These are phyloP conservation scores for Eulemur rufifrons DNA, from an alignment of 2,113 vertebrate species.

Conservation along the genomic window DNA sequence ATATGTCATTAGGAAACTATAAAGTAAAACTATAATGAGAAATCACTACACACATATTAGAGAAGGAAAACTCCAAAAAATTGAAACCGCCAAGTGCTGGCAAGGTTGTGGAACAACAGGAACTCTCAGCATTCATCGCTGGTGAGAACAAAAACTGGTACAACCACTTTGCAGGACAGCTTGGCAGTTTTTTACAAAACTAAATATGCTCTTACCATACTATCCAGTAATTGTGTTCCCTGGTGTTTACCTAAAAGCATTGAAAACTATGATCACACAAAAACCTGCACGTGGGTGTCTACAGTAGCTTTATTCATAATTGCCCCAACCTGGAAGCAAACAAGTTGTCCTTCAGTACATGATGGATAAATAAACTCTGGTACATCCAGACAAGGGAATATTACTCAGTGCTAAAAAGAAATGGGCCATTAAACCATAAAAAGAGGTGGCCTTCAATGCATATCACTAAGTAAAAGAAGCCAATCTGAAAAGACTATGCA, in stretches of 20 bases:
- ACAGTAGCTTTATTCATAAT: background rate
- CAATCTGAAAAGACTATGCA: background rate
- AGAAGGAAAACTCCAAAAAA: background rate
- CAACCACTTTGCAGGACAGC: background rate
- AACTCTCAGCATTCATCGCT: background rate
- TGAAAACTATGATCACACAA: background rate
- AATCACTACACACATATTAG: background rate
- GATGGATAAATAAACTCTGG: background rate
- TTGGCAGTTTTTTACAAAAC: background rate
- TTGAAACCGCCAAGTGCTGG: background rate
- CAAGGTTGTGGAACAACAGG: background rate
- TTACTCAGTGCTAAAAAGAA: background rate
- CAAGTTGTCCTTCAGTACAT: background rate
- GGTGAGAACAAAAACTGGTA: background rate
- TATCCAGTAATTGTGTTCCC: background rate
- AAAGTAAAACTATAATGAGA: background rate
- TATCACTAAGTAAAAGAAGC: background rate
- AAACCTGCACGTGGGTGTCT: no score
- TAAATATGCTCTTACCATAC: background rate
- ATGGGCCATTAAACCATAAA: background rate
- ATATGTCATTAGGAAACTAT: background rate
- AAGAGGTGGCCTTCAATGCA: background rate
- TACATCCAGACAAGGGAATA: background rate
- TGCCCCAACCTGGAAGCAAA: background rate
- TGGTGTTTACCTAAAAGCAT: background rate